Base-by-base conservation (phyloP, 2,797 vertebrate species). In the Apogon talboti region DNA sequence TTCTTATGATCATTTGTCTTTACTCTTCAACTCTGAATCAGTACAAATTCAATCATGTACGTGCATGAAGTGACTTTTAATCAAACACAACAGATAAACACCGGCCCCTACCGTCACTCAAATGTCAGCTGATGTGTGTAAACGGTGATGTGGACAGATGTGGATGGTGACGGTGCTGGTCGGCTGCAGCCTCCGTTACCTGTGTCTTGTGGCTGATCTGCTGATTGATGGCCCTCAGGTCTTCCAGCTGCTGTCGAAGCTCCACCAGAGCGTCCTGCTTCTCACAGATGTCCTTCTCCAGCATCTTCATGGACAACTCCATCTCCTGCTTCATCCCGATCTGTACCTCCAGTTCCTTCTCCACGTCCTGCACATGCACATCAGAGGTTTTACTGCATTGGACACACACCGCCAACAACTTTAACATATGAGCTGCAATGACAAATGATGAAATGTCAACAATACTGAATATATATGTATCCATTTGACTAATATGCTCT, bases 311-410 rank as follows among this genome's bases (percentile, higher is more conserved):
- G 45, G 97, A 97, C 78, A 99, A 51, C 67, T 99, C 98, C 98
- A 99, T 99, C 93, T 99, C 98, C 91, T 99, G 98, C 68, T 96
- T 95, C 95, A 99, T 98, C 61, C 98, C 96, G 0, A 99, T 99
- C 92, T 99, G 98, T 11, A 95, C 90, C 86, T 99, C 98, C 87
- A 99, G 92, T 86, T 99, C 98, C 46, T 96, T 96, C 85, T 99
- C 98, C 70, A 99, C 96, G 15, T 99, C 97, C 98, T 99, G 89
- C 67, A 62, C 11, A 66, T 24, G 21, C 10, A 67, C 0, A 60
- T 1, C 16, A 11, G 19, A 46, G n/a, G 16, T 45, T 7, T 45
- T 1, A 45, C 2, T 24, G 21, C 21, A 24, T 24, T 24, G 21
- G 21, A 24, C 21, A 24, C 14, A 13, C 12, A 10, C 11, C 9